Percentiles rank a stretch among this genome's conserved stretches.
phyloP scores from a whole-genome alignment of 2,888 invertebrate species.

The Erebia ligea region DNA sequence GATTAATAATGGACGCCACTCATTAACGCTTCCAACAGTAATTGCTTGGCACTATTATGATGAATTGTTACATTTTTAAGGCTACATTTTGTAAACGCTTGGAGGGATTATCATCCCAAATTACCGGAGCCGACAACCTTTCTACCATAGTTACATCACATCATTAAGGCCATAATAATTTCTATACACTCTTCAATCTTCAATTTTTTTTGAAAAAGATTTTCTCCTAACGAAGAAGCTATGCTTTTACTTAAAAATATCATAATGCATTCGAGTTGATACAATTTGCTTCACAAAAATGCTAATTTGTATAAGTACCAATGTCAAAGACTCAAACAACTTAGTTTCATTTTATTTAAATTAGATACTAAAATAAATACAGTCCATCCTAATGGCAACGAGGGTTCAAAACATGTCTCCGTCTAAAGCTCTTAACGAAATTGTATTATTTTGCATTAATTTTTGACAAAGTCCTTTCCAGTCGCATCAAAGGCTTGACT shows the following conservation, averaged over 20 bases:
- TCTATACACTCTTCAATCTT: slow-evolving; percentile 47
- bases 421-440: slow-evolving; percentile 71
- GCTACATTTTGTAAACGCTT: slow-evolving; percentile 65
- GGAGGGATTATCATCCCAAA: slow-evolving; percentile 65
- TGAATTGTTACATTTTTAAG: slow-evolving; percentile 78
- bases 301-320: slow-evolving; percentile 78
- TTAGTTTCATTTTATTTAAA: slow-evolving; percentile 79
- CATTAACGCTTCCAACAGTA: slow-evolving; percentile 80
- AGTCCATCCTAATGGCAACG: slow-evolving; percentile 61
- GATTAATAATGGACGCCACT: slow-evolving; percentile 77
- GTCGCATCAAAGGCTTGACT: slow-evolving; percentile 45
- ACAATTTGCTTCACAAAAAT: slow-evolving; percentile 45
- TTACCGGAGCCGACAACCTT: slow-evolving; percentile 50
- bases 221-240: slow-evolving; percentile 39
- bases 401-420: slow-evolving; percentile 67
- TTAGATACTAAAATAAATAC: slow-evolving; percentile 78
- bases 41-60: slow-evolving; percentile 61
- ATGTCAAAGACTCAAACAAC: slow-evolving; percentile 72
- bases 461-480: slow-evolving; percentile 73
- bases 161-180: slow-evolving; percentile 60
- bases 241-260: slow-evolving; percentile 32
- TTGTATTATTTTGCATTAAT: slow-evolving; percentile 82
- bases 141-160: slow-evolving; percentile 53
- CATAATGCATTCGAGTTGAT: slow-evolving; percentile 30
- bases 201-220: slow-evolving; percentile 44